A percentile compares a stretch with the other conserved stretches of the same genome.
These are phyloP conservation scores for Monarcha castaneiventris DNA, from an alignment of 2,113 vertebrate genomes.

Conservation along the genomic window DNA sequence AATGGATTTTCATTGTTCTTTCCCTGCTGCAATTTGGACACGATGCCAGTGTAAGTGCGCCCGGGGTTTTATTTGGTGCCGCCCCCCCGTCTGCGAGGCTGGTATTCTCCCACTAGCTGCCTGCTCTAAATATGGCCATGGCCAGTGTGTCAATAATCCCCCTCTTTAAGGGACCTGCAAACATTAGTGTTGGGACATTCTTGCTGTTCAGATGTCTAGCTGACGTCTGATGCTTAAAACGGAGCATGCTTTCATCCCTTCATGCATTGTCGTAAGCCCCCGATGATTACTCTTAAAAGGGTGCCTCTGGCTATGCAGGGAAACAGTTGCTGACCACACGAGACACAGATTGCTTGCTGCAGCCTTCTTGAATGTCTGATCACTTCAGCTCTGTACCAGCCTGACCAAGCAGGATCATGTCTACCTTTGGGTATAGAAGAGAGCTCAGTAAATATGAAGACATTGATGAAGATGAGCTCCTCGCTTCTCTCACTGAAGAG, in stretches of 20 bases:
- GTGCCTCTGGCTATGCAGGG: conserved; percentile 72
- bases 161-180: conserved; percentile 77
- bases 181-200: conserved; percentile 86
- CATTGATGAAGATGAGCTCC: conserved; percentile 95
- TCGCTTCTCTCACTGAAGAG: conserved; percentile 90
- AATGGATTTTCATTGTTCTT: conserved; percentile 11
- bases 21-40: background rate
- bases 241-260: conserved; percentile 87
- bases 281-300: conserved; percentile 86
- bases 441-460: conserved; percentile 98
- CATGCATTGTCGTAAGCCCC: conserved; percentile 78
- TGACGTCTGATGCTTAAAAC: conserved; percentile 91
- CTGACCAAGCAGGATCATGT: conserved; percentile 81
- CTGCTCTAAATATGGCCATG: conserved; percentile 84
- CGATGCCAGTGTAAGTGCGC: background rate
- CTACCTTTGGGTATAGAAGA: conserved; percentile 91
- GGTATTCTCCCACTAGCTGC: conserved; percentile 60
- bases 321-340: conserved; percentile 76
- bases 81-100: background rate
- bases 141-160: conserved; percentile 76
- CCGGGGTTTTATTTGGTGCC: background rate
- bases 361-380: conserved; percentile 63
- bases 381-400: conserved; percentile 23
- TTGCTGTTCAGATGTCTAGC: conserved; percentile 88
- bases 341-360: conserved; percentile 27